Evolutionary conservation across 2,888 invertebrate genomes (phyloP).

Genomic region (Drosophila prostipennis): DNA sequence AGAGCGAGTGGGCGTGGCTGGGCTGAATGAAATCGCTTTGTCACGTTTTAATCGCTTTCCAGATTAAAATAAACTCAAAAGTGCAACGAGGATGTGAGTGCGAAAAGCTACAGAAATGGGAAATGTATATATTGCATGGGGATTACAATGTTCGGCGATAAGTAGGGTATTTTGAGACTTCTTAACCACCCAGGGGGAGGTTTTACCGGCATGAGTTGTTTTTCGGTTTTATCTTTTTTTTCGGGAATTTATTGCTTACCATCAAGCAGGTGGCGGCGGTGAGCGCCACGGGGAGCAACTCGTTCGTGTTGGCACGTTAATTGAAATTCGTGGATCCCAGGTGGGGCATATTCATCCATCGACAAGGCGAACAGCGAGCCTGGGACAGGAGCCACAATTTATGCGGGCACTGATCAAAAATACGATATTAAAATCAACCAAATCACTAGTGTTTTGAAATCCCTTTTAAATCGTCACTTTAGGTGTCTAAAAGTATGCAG

Average conservation of each 20-base stretch:
- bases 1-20: no score
- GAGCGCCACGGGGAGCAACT: constrained; percentile 36
- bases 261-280: constrained; percentile 57
- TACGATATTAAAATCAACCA: not conserved
- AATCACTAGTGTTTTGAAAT: no score
- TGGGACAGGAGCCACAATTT: constrained; percentile 42
- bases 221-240: constrained; percentile 3
- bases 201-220: constrained; percentile 4
- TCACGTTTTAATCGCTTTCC: constrained; percentile 59
- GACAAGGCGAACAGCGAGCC: constrained; percentile 24
- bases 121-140: constrained; percentile 14
- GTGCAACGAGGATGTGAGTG: constrained; percentile 22
- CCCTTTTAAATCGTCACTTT: no score
- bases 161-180: constrained; percentile 19
- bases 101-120: constrained; percentile 7
- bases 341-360: constrained; percentile 56
- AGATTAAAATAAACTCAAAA: constrained; percentile 27
- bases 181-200: not conserved
- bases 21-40: constrained; percentile 29
- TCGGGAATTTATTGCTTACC: constrained; percentile 67
- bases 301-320: constrained; percentile 68
- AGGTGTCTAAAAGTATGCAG: no score
- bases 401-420: constrained; percentile 31
- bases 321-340: constrained; percentile 77
- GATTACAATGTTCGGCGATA: constrained; percentile 25